Evolutionary conservation across 2,797 vertebrate species (phyloP).

Genomic region (Crocodylus rhombifer): DNA sequence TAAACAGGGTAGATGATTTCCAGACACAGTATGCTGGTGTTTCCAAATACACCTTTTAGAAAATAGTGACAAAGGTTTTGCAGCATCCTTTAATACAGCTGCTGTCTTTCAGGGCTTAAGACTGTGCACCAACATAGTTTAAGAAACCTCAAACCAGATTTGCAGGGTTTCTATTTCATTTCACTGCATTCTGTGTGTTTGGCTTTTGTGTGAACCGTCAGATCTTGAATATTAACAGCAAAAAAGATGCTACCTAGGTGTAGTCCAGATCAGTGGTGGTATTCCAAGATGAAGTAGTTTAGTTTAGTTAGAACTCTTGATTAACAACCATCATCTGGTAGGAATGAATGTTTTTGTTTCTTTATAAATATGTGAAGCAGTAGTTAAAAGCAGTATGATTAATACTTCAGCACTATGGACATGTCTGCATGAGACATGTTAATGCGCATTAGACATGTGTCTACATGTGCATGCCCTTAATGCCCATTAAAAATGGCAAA

Average conservation of each 20-base stretch:
- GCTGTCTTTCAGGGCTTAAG: no score
- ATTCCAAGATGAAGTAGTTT: conserved; percentile 15
- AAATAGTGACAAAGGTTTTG: not conserved
- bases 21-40: conserved; percentile 10
- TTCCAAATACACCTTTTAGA: conserved; percentile 3
- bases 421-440: no score
- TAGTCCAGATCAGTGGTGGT: conserved; percentile 37
- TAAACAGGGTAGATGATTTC: conserved; percentile 36
- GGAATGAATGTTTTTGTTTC: not conserved
- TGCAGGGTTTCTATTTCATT: not conserved
- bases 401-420: not conserved
- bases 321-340: no score
- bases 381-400: conserved; percentile 48
- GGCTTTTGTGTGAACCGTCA: not conserved
- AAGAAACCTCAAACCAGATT: not conserved
- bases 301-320: not conserved
- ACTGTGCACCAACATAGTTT: not conserved
- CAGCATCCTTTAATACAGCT: not conserved
- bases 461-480: no score
- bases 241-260: not conserved
- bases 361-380: conserved; percentile 32
- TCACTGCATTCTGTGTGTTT: not conserved
- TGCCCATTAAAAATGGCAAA: no score
- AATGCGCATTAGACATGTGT: no score
- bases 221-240: not conserved